Base-by-base conservation (phyloP, 1,140 invertebrate species). In the Akabosia matsudoensis region DNA sequence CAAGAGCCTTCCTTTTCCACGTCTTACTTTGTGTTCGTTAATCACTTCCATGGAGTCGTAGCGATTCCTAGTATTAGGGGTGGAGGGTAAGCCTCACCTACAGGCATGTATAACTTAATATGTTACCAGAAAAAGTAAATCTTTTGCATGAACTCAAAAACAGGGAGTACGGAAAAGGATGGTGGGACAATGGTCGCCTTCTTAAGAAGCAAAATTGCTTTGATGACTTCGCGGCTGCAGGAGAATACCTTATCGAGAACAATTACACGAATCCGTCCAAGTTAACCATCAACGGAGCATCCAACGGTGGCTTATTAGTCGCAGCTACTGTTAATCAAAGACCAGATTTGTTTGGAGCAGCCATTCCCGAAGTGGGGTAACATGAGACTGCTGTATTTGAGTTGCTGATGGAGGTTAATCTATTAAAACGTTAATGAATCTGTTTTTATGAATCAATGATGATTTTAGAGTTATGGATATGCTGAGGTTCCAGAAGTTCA, bases 401-500 rank as follows among this genome's bases (percentile, higher is more conserved):
- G n/a, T 45, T 45, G 37, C 37, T 45, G 37, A n/a, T n/a, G n/a
- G n/a, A n/a, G n/a, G n/a, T n/a, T n/a, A n/a, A n/a, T n/a, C n/a
- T n/a, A n/a, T n/a, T n/a, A n/a, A n/a, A n/a, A n/a, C n/a, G n/a
- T n/a, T n/a, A n/a, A n/a, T n/a, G n/a, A n/a, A n/a, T n/a, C n/a
- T n/a, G n/a, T n/a, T n/a, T n/a, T n/a, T n/a, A n/a, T n/a, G n/a
- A n/a, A n/a, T n/a, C n/a, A n/a, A n/a, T n/a, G n/a, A n/a, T n/a
- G n/a, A 82, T 86, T 85, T 54, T 84, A 97, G 96, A 37, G 97
- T 99, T 0, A 89, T 98, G 85, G 97, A 99, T 86, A 97, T 99
- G 95, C 85, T 99, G 56, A 88, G 96, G 52, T 99, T 95, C 86
- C 95, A 99, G 86, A 98, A 97, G 86, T 99, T 99, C 84, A 99